phyloP scores from a whole-genome alignment of 2,797 vertebrate genomes.

The Vireo griseus region DNA sequence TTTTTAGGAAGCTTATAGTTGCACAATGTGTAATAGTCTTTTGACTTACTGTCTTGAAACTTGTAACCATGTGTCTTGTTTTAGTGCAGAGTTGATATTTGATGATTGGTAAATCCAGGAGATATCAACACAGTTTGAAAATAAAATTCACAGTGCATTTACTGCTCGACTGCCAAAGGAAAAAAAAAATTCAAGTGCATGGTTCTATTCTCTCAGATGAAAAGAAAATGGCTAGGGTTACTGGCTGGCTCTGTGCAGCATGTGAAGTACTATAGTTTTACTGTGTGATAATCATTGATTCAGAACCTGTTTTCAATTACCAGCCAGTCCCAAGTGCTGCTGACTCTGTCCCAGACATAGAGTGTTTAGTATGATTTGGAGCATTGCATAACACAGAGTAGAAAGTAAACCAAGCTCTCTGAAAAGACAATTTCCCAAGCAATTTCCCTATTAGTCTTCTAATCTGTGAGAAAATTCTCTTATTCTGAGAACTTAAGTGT shows the following conservation, averaged over 20 bases:
- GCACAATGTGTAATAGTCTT: not conserved
- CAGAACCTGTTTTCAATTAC: constrained; percentile 64
- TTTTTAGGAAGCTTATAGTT: not conserved
- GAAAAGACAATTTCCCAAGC: not conserved
- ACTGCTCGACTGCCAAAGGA: not conserved
- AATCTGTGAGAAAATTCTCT: not conserved
- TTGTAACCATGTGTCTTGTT: not conserved
- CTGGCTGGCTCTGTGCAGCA: constrained; percentile 22
- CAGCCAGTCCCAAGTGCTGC: constrained; percentile 10
- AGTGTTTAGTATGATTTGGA: not conserved
- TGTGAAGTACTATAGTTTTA: constrained; percentile 30
- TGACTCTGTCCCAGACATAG: not conserved
- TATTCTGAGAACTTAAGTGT: not conserved
- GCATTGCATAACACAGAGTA: constrained; percentile 4
- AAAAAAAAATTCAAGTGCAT: not conserved
- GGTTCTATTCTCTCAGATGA: constrained; percentile 2
- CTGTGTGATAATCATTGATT: constrained; percentile 44
- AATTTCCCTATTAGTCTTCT: not conserved
- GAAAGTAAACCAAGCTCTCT: constrained; percentile 32
- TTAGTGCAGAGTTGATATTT: constrained; percentile 16
- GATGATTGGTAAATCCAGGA: constrained; percentile 50
- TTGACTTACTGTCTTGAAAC: constrained; percentile 30
- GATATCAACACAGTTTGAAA: constrained; percentile 30
- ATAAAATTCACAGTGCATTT: constrained; percentile 3
- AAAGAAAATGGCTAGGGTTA: constrained; percentile 54